Evolutionary conservation across 1,140 invertebrate species (phyloP).

Genomic region (Drosophila varians): DNA sequence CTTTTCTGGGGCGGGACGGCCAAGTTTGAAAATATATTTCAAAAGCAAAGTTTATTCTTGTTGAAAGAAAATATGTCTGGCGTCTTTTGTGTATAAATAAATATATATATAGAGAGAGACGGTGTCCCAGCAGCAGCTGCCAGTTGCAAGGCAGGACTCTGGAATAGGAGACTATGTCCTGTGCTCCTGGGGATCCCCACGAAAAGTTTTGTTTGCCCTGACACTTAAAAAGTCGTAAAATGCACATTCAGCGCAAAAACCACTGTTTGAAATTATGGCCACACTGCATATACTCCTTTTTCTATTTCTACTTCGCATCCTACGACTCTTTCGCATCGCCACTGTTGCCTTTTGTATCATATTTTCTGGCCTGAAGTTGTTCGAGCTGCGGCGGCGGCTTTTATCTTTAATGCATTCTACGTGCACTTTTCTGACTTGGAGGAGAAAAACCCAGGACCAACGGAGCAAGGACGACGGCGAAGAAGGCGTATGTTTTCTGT

Average conservation of each 20-base stretch:
- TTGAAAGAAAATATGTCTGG: constrained; percentile 65
- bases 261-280: constrained; percentile 71
- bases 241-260: constrained; percentile 75
- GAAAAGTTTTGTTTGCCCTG: constrained; percentile 72
- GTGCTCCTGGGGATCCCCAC: constrained; percentile 22
- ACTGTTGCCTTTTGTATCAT: constrained; percentile 47
- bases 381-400: constrained; percentile 29
- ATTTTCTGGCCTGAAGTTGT: constrained; percentile 66
- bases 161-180: not conserved
- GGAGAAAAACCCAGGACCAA: not conserved
- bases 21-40: constrained; percentile 50
- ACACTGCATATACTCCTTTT: constrained; percentile 40
- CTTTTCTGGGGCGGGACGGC: not conserved
- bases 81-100: constrained; percentile 32
- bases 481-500: constrained; percentile 4
- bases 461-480: not conserved
- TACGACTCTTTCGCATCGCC: not conserved
- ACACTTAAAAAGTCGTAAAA: constrained; percentile 81
- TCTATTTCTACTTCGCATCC: constrained; percentile 12
- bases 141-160: constrained; percentile 34
- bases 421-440: constrained; percentile 42
- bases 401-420: constrained; percentile 72
- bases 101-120: not conserved
- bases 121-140: constrained; percentile 52
- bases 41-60: constrained; percentile 69